Base-by-base conservation (phyloP, 1,140 invertebrate genomes). In the Pseudachorutes palmiensis region DNA sequence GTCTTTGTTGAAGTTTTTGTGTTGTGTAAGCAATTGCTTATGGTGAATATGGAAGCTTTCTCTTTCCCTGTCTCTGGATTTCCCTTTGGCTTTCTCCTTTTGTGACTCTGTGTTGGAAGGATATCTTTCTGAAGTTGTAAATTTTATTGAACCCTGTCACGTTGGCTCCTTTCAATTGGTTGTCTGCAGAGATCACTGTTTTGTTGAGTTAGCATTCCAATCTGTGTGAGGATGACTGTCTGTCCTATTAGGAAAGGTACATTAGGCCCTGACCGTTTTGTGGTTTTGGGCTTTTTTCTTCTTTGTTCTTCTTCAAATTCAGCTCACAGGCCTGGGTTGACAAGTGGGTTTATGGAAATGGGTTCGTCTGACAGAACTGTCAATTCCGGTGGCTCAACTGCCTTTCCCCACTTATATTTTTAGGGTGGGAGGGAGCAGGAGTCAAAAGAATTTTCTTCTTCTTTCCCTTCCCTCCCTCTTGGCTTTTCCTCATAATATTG, bases 131-230 rank as follows among this genome's bases (percentile, higher is more conserved):
- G 49, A 58, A 26, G 14, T 2, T 31, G 57, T 60, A 61, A 65
- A 68, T 66, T 57, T 71, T 69, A 65, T 19, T 33, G 33, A 71
- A 60, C 65, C 67, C 24, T 29, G 60, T 71, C 70, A 71, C 70
- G 70, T 68, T 66, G 65, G 60, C 49, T 36, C 45, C 67, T 66
- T 71, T 68, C 70, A 69, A 71, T 71, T 71, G 70, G 49, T 67
- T 68, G 63, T 71, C 66, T 67, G 48, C 68, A 66, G 60, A 65
- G 59, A 68, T 71, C 70, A 69, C 64, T 66, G 67, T 71, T 69
- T 71, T 71, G 70, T 71, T 64, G 70, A 71, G 70, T 59, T 66
- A 61, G 70, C 70, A 71, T 68, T 69, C 51, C 70, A 63, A 60
- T 41, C 51, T 55, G 14, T 55, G 51, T 9, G 51, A 14, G 24